A percentile compares a stretch with the other conserved stretches of the same genome.
phyloP scores from a whole-genome alignment of 2,113 vertebrate genomes.

The Anolis carolinensis region DNA sequence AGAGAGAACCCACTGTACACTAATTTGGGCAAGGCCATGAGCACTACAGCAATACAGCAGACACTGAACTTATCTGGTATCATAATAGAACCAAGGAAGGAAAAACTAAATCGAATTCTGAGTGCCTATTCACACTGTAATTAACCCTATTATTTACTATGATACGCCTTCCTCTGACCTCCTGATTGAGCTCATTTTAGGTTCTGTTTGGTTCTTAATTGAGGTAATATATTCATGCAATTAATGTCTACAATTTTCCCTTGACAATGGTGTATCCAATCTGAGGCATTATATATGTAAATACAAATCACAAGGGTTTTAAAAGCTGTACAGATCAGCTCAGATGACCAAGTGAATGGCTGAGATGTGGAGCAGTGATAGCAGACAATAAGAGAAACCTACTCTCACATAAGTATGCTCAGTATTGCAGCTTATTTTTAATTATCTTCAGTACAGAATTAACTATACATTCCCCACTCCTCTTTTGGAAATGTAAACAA shows the following conservation, averaged over 20 bases:
- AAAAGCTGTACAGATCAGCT: not conserved
- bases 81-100: too few species aligned
- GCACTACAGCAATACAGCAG: too few species aligned
- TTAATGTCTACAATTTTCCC: constrained; percentile 1
- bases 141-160: not conserved
- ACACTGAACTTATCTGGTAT: too few species aligned
- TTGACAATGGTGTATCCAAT: not conserved
- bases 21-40: too few species aligned
- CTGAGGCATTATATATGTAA: not conserved
- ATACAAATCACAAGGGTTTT: too few species aligned
- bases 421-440: not conserved
- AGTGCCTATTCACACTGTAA: too few species aligned
- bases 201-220: not conserved
- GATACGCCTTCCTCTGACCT: constrained; percentile 19
- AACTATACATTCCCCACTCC: not conserved
- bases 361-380: not conserved
- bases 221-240: constrained; percentile 29
- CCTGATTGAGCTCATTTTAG: constrained; percentile 24
- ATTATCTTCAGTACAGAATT: not conserved
- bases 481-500: not conserved
- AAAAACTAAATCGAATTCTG: too few species aligned
- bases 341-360: not conserved
- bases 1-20: too few species aligned
- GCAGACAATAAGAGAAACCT: not conserved
- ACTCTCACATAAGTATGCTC: too few species aligned